Base-by-base conservation (phyloP, 1,140 invertebrate genomes). In the Papilio machaon region DNA sequence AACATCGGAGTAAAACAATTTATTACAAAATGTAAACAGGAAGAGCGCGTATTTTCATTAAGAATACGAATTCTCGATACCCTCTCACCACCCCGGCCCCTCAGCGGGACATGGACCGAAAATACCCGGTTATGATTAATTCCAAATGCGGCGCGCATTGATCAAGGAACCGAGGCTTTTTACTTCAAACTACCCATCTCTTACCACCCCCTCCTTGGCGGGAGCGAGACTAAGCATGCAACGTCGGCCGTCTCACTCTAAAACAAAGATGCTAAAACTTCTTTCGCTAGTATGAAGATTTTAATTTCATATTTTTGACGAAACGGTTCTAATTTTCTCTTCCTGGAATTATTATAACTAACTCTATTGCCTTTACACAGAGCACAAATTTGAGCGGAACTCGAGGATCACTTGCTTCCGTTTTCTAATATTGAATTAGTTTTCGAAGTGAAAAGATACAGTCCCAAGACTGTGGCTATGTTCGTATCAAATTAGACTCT, bases 221-320 rank as follows among this genome's bases (percentile, higher is more conserved):
- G 83, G 91, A 94, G 90, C 87, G 90, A 90, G 91, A 94, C 93
- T 94, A 94, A 79, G 77, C 77, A 94, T 92, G 91, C 93, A 91
- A 83, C 88, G 84, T 88, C 87, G 82, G 82, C 89, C 87, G 84
- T 94, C 92, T 94, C 93, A 83, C 89, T 94, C 93, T 94, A 94
- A 94, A 94, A 94, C 93, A 94, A 94, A 94, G 93, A 94, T 94
- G 93, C 93, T 94, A 94, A 94, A 94, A 94, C 92, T 94, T 94
- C 93, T 94, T 94, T 94, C 93, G 92, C 92, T 94, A 94, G 92
- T 94, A 94, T 94, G 92, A 94, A 94, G 93, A 94, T 94, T 94
- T 94, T 94, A 94, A 94, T 94, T 94, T 94, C 93, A 94, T 94
- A 94, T 94, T 94, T 94, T 94, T 94, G 92, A 94, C 89, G 91